phyloP scores from a whole-genome alignment of 2,113 vertebrate genomes.

The Burhinus oedicnemus region DNA sequence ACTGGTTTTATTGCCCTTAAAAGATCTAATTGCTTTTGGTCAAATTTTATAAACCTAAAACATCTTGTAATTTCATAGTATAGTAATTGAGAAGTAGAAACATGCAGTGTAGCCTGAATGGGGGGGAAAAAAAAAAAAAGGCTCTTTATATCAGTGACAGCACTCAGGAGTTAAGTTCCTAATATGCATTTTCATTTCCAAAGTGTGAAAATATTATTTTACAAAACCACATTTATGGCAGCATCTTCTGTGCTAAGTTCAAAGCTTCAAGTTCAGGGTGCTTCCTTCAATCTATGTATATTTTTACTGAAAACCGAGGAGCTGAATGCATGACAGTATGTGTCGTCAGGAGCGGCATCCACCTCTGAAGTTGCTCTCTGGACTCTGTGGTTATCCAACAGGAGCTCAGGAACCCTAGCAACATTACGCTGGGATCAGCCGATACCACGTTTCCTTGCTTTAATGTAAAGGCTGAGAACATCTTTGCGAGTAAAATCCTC shows the following conservation, averaged over 20 bases:
- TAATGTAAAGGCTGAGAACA: not conserved
- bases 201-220: not conserved
- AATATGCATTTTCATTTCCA: not conserved
- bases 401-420: not conserved
- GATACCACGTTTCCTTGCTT: not conserved
- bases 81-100: not conserved
- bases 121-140: not conserved
- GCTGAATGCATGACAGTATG: not conserved
- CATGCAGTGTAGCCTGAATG: not conserved
- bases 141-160: not conserved
- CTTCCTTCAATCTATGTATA: not conserved
- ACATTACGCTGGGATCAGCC: not conserved
- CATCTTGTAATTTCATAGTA: not conserved
- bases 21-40: not conserved
- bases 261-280: not conserved
- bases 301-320: not conserved
- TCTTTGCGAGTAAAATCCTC: not conserved
- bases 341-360: not conserved
- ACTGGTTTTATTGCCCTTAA: not conserved
- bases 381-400: not conserved
- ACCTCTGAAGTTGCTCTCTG: not conserved
- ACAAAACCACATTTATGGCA: not conserved
- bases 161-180: not conserved
- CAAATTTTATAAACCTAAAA: not conserved
- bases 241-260: not conserved